Base-by-base conservation (phyloP, 2,797 vertebrate genomes). In the Pelodytes ibericus region DNA sequence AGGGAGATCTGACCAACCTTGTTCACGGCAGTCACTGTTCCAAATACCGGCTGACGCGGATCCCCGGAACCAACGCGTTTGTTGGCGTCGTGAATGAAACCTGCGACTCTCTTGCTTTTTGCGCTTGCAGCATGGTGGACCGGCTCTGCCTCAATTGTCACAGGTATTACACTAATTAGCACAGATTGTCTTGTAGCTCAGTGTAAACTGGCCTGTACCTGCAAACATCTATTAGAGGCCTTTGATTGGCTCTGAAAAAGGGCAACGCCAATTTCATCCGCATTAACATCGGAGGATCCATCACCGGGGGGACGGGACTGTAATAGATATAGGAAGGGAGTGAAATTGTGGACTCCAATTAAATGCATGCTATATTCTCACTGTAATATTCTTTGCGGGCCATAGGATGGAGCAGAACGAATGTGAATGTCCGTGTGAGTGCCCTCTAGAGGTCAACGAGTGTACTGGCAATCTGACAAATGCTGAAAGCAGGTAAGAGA, bases 131-230 rank as follows among this genome's bases (percentile, higher is more conserved):
- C 84, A 98, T 98, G 41, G 98, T 99, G 68, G 98, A 99, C 87
- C 93, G 97, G 0, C 96, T 99, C 71, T 99, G 98, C 80, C 95
- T 99, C 83, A 99, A 99, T 91, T 99, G 98, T 88, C 98, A 99
- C 93, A 93, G 98, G 97, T 99, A 82, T 82, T 69, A n/a, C 7
- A 25, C 31, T 4, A 36, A 36, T 36, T 36, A 36, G 31, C 11
- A 36, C 11, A 4, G 11, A 36, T 36, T 36, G 11, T 36, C 11
- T 36, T 36, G 11, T 36, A 36, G 4, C 31, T 36, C n/a, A n/a
- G n/a, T n/a, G n/a, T n/a, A n/a, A n/a, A n/a, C n/a, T n/a, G n/a
- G n/a, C n/a, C n/a, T n/a, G n/a, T n/a, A n/a, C n/a, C n/a, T n/a
- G n/a, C n/a, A n/a, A n/a, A n/a, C n/a, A n/a, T n/a, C n/a, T n/a